Base-by-base conservation (phyloP, 2,113 vertebrate species). In the Physeter macrocephalus region DNA sequence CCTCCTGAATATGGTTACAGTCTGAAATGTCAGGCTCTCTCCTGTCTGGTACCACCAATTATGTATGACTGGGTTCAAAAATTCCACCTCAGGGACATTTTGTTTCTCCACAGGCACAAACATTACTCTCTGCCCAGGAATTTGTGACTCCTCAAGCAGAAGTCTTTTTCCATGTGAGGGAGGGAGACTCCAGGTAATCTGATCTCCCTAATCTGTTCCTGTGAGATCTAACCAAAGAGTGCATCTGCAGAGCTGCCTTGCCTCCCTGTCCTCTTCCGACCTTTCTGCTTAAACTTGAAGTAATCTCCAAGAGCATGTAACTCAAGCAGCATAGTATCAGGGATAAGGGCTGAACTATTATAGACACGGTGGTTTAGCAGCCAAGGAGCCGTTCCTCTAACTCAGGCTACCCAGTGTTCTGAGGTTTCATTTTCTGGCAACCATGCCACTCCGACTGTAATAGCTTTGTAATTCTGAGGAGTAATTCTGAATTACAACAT, bases 231-330 rank as follows among this genome's bases (percentile, higher is more conserved):
- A 74, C 18, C 7, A 52, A 61, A 94, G 34, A 80, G 4, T 29
- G 0, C 23, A 69, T 92, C 69, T 85, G 46, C 3, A 4, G 54
- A 34, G 25, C 34, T 77, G 52, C 31, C 21, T 80, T 84, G 43
- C 9, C 49, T 95, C 25, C 41, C 69, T 96, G 95, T 94, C 96
- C 97, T 87, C 84, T 75, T 88, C 39, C 85, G 87, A 96, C 96
- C 94, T 97, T 96, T 88, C 54, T 54, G 80, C 75, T 96, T 93
- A 95, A 86, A 93, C 39, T 61, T 95, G 74, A 91, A 82, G 89
- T 97, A 86, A 85, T 88, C 92, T 96, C 78, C 39, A 77, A 95
- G 8, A 96, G 77, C 95, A 92, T 96, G 92, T 97, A 95, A 98
- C 78, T 85, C 41, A n/a, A 71, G 71, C 49, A 57, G 69, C 57